Conservation (phyloP, 1,140 invertebrate genomes). For the Ceratitis capitata region DNA sequence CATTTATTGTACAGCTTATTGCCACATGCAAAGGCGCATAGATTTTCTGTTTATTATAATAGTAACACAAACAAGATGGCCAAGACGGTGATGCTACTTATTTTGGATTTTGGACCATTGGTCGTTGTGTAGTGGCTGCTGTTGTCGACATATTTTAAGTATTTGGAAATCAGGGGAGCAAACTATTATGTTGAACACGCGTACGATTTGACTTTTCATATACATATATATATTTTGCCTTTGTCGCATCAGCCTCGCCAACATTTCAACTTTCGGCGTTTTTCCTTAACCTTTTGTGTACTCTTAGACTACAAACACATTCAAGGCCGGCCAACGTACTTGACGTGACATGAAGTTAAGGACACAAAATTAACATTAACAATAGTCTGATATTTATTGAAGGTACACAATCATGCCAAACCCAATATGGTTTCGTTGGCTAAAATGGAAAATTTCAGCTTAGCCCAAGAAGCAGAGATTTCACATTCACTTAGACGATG, state of each 20-base stretch:
- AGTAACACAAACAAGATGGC: constrained; percentile 13
- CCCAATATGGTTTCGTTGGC: neutral
- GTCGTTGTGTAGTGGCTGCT: neutral
- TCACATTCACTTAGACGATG: too few species aligned
- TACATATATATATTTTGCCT: too few species aligned
- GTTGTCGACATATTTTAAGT: neutral
- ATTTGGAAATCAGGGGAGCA: neutral
- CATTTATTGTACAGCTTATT: constrained; percentile 6
- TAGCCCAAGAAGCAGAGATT: neutral
- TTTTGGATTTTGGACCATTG: neutral
- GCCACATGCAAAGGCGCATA: neutral
- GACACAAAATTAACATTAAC: neutral
- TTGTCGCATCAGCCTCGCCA: too few species aligned
- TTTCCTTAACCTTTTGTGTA: neutral
- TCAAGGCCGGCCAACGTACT: neutral
- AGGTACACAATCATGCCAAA: neutral
- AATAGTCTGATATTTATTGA: neutral
- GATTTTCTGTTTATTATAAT: constrained; percentile 12
- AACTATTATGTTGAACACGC: neutral
- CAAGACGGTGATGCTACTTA: neutral
- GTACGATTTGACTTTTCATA: neutral
- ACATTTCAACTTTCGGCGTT: too few species aligned
- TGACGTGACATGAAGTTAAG: neutral
- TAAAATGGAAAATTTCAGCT: neutral
- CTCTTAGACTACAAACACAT: neutral